Conservation (phyloP, 2,888 invertebrate genomes). For the Leptinotarsa rubiginosa region DNA sequence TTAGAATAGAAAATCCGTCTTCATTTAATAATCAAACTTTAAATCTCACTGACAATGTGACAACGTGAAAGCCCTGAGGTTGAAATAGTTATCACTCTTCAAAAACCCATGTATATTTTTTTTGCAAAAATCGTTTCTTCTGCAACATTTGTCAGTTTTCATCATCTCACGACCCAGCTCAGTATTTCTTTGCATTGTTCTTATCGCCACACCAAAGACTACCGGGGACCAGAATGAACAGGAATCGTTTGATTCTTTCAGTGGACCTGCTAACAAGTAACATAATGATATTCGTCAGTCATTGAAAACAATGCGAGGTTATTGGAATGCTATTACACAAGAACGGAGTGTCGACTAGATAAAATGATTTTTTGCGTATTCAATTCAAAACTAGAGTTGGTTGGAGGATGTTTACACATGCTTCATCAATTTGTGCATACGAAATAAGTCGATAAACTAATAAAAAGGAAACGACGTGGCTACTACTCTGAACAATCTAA, state of each 20-base stretch:
- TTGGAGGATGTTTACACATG: too few relatives aligned
- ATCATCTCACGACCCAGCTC: slow-evolving; percentile 71
- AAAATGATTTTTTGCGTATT: not conserved
- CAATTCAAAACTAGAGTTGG: too few relatives aligned
- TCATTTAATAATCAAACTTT: slow-evolving; percentile 69
- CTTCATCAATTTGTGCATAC: too few relatives aligned
- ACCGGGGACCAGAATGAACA: slow-evolving; percentile 72
- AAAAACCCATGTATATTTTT: slow-evolving; percentile 73
- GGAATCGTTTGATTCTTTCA: slow-evolving; percentile 56
- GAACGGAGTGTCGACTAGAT: not conserved
- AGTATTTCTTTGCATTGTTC: slow-evolving; percentile 70
- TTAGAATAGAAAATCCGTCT: not conserved
- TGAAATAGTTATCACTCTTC: slow-evolving; percentile 74
- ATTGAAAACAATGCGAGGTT: not conserved
- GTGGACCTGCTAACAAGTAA: slow-evolving; percentile 22
- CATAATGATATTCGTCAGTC: slow-evolving; percentile 6
- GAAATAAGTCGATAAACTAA: too few relatives aligned
- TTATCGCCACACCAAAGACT: slow-evolving; percentile 82
- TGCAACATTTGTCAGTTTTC: slow-evolving; percentile 78
- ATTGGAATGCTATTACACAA: not conserved
- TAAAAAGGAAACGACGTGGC: too few relatives aligned
- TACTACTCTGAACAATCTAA: too few relatives aligned
- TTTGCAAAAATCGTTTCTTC: slow-evolving; percentile 79
- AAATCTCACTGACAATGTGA: slow-evolving; percentile 83
- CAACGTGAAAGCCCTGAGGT: slow-evolving; percentile 78